Percentiles rank a stretch among this genome's conserved stretches.
phyloP scores from a whole-genome alignment of 2,888 invertebrate genomes.

The Eupeodes luniger region DNA sequence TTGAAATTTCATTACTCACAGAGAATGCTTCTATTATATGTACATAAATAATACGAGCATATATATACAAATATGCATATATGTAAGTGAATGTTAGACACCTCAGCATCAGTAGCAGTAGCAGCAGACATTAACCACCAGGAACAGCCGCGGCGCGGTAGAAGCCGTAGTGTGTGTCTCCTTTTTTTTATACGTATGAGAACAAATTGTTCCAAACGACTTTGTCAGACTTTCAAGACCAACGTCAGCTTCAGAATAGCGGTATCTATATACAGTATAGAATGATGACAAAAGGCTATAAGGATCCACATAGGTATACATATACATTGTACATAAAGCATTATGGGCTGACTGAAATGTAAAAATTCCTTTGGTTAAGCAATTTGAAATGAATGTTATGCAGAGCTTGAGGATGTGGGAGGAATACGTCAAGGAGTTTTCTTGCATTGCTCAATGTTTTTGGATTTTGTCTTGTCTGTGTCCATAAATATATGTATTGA shows the following conservation, averaged over 20 bases:
- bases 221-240: constrained; percentile 53
- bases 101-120: too few relatives aligned
- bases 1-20: constrained; percentile 75
- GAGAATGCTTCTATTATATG: constrained; percentile 53
- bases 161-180: background rate
- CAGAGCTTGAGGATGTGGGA: background rate
- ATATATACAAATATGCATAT: too few relatives aligned
- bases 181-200: background rate
- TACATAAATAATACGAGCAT: constrained; percentile 9
- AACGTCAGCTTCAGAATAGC: background rate
- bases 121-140: too few relatives aligned
- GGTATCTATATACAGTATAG: too few relatives aligned
- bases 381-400: background rate
- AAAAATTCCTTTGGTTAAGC: constrained; percentile 29
- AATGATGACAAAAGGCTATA: too few relatives aligned
- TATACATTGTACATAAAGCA: background rate
- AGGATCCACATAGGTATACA: too few relatives aligned
- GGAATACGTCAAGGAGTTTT: constrained; percentile 29
- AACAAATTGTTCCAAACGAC: constrained; percentile 40
- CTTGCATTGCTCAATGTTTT: constrained; percentile 34
- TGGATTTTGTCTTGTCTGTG: background rate
- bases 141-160: background rate
- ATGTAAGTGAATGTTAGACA: background rate
- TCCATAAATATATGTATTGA: constrained; percentile 37
- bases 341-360: constrained; percentile 1